Conservation (phyloP, 2,888 invertebrate species). For the Malacosoma neustria region DNA sequence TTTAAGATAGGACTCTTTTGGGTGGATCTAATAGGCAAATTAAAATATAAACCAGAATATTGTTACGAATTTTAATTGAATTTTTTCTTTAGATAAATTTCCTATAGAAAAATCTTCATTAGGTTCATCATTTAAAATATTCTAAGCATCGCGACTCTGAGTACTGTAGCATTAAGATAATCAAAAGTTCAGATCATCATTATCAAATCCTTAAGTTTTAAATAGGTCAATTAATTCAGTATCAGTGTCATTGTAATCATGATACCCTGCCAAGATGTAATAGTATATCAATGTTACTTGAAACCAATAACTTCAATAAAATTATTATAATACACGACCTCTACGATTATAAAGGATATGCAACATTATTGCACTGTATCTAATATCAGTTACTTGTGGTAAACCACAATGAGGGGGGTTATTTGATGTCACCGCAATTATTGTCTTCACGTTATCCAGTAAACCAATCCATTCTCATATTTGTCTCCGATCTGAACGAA, state of each 20-base stretch:
- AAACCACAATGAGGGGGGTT: no score
- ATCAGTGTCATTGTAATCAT: background rate
- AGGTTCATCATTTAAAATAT: no score
- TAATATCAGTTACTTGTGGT: constrained; percentile 22
- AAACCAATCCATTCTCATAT: constrained; percentile 50
- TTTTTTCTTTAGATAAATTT: no score
- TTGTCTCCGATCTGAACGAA: constrained; percentile 41
- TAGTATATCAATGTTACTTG: constrained; percentile 7
- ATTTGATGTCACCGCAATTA: constrained; percentile 28
- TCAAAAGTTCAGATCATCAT: no score
- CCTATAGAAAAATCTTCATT: no score
- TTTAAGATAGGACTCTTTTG: background rate
- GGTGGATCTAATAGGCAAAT: no score
- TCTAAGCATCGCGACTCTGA: no score
- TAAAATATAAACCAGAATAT: no score
- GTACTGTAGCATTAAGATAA: no score
- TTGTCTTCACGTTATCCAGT: constrained; percentile 24
- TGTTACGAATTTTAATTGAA: no score
- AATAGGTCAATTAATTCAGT: background rate
- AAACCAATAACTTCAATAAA: constrained; percentile 1
- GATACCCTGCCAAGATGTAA: background rate
- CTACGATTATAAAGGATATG: background rate
- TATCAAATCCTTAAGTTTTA: no score
- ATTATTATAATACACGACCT: constrained; percentile 10
- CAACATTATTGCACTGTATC: constrained; percentile 16